Percentiles rank a stretch among this genome's conserved stretches.
Evolutionary conservation across 2,888 invertebrate genomes (phyloP).

Genomic region (Parnassius mnemosyne): DNA sequence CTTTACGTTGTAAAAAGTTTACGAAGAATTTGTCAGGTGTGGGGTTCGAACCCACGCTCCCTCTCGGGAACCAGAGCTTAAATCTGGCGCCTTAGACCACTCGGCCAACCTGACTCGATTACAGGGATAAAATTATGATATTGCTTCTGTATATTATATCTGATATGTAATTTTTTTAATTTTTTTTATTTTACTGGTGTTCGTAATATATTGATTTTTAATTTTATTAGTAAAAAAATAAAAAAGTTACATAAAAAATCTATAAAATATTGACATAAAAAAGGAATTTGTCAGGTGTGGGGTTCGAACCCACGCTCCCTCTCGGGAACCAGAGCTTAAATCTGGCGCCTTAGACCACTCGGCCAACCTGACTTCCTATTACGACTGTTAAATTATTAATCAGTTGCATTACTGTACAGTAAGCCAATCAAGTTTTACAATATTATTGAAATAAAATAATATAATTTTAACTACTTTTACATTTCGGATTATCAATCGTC

Average conservation of each 20-base stretch:
- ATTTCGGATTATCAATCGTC: too few species aligned
- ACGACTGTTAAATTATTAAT: too few species aligned
- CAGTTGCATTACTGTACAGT: too few species aligned
- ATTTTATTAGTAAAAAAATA: background rate
- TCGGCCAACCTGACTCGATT: slow-evolving; percentile 82
- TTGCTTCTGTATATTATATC: background rate
- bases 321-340: slow-evolving; percentile 90
- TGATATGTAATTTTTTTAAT: too few species aligned
- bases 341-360: slow-evolving; percentile 92
- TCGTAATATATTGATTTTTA: too few species aligned
- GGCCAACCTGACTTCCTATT: slow-evolving; percentile 84
- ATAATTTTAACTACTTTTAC: too few species aligned
- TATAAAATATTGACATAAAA: too few species aligned
- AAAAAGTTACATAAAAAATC: too few species aligned
- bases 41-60: slow-evolving; percentile 93
- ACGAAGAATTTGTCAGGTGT: slow-evolving; percentile 82
- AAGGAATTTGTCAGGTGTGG: slow-evolving; percentile 84
- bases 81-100: slow-evolving; percentile 92
- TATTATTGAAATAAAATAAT: too few species aligned
- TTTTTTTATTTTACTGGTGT: too few species aligned
- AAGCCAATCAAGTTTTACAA: too few species aligned
- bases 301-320: slow-evolving; percentile 92
- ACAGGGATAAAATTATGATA: background rate
- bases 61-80: slow-evolving; percentile 90
- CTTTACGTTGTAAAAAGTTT: background rate